Percentiles rank a stretch among this genome's conserved stretches.
These are phyloP conservation scores for Ataeniobius toweri DNA, from an alignment of 2,797 vertebrate species.

Conservation along the genomic window DNA sequence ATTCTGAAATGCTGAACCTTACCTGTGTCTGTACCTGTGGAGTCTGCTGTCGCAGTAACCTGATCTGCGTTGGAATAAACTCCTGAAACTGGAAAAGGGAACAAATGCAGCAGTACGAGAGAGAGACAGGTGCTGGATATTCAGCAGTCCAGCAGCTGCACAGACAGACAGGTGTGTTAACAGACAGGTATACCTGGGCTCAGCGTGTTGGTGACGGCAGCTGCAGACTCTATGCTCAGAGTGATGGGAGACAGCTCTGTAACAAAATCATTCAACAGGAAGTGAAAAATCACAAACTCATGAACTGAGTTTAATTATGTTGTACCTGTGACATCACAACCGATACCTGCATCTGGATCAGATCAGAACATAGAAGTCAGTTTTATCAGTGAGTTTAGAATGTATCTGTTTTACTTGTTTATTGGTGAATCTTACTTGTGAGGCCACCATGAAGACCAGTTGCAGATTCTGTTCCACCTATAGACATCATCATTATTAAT, in stretches of 20 bases:
- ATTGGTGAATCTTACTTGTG: slow-evolving; percentile 58
- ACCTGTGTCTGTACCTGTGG: slow-evolving; percentile 50
- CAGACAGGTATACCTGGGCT: slow-evolving; percentile 26
- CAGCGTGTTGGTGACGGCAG: slow-evolving; percentile 26
- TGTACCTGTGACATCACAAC: slow-evolving; percentile 69
- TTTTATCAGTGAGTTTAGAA: background rate
- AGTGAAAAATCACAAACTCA: background rate
- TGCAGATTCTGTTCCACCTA: slow-evolving; percentile 62
- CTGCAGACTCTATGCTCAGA: slow-evolving; percentile 33
- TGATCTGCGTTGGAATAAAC: slow-evolving; percentile 64
- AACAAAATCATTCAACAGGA: slow-evolving; percentile 25
- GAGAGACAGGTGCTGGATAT: background rate
- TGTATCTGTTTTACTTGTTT: background rate
- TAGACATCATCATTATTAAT: slow-evolving; percentile 21
- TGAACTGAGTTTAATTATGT: background rate
- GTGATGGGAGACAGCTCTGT: slow-evolving; percentile 38
- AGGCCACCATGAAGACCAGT: slow-evolving; percentile 52
- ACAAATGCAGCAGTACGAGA: background rate
- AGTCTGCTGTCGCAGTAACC: slow-evolving; percentile 59
- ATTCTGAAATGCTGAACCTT: background rate
- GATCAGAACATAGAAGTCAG: slow-evolving; percentile 34
- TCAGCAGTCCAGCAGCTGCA: background rate
- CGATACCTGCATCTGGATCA: slow-evolving; percentile 48
- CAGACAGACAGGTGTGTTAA: background rate
- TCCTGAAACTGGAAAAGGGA: slow-evolving; percentile 51